Evolutionary conservation across 2,113 vertebrate species (phyloP), one percentile per base, ranked within the genome.

Genomic region (Mustela nigripes): DNA sequence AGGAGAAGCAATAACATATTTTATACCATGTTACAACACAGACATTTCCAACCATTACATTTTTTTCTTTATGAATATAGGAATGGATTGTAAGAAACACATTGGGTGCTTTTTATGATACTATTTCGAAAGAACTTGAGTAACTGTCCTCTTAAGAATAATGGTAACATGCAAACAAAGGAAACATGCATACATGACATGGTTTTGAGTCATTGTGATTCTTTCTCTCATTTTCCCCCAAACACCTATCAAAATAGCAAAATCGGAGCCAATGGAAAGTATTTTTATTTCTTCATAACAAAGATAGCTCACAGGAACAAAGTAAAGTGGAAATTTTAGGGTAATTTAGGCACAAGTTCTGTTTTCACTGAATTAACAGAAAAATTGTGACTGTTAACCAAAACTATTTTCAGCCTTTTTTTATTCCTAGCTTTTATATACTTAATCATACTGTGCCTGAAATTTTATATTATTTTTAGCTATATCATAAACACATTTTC

Each of bases 231-330:
- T 84, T 93, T 63, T n/a, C 93, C 81, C 93, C 94, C 10, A 89
- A 94, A 80, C 65, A 53, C 82, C 93, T 93, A 95, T 96, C 74
- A 97, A 94, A 97, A 93, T 74, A 96, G 48, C 19, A 91, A 89
- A 93, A 65, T 24, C 14, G 95, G 95, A 89, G 45, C 36, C 62
- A 89, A 9, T 93, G 65, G 86, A 93, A 97, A 95, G 42, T 89
- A 78, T 89, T 95, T 96, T 96, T 90, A 73, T 95, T 94, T 82
- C 39, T 89, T 93, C 86, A 60, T 80, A 95, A 67, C 2, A 79
- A 79, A 71, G 24, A 33, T 58, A 96, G 56, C 12, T 95, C 62
- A 65, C 22, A 87, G 56, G 45, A 86, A 95, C 83, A 87, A 92
- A 89, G 24, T 28, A 50, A 94, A 89, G 11, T 88, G 28, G 73